These are phyloP conservation scores for Campoletis raptor DNA, from an alignment of 2,888 invertebrate genomes.

Conservation along the genomic window DNA sequence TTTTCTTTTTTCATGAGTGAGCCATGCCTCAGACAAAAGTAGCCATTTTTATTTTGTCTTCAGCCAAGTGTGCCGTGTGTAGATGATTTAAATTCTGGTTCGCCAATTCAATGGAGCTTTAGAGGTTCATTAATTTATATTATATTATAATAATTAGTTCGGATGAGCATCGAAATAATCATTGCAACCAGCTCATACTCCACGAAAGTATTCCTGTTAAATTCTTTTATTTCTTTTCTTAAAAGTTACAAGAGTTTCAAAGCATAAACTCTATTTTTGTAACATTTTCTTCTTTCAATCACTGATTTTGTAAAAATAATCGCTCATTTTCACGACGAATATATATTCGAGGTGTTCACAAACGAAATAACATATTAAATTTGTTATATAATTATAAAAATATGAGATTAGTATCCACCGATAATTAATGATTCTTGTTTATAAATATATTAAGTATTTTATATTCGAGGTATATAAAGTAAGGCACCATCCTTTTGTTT, in stretches of 20 bases:
- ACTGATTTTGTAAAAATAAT: slow-evolving; percentile 41
- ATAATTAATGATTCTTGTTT: slow-evolving; percentile 34
- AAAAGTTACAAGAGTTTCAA: background rate
- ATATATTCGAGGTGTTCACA: slow-evolving; percentile 26
- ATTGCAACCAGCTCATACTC: slow-evolving; percentile 29
- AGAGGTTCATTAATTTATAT: background rate
- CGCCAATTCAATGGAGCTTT: background rate
- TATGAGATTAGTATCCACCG: slow-evolving; percentile 48
- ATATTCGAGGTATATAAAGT: slow-evolving; percentile 60
- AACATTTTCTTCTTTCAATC: background rate
- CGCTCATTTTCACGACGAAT: background rate
- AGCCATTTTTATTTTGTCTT: background rate
- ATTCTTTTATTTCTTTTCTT: slow-evolving; percentile 28
- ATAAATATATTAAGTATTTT: slow-evolving; percentile 40
- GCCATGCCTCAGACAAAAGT: background rate
- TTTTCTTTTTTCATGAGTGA: slow-evolving; percentile 4
- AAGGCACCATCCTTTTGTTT: slow-evolving; percentile 73
- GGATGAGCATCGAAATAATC: background rate
- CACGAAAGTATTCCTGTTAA: slow-evolving; percentile 20
- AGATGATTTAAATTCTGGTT: slow-evolving; percentile 4
- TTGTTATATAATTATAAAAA: slow-evolving; percentile 58
- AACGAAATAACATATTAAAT: slow-evolving; percentile 29
- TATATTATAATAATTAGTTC: slow-evolving; percentile 9
- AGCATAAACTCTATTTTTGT: slow-evolving; percentile 43
- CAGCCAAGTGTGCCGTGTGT: slow-evolving; percentile 7